Evolutionary conservation across 2,113 vertebrate genomes (phyloP).

Genomic region (Bujurquina vittata): DNA sequence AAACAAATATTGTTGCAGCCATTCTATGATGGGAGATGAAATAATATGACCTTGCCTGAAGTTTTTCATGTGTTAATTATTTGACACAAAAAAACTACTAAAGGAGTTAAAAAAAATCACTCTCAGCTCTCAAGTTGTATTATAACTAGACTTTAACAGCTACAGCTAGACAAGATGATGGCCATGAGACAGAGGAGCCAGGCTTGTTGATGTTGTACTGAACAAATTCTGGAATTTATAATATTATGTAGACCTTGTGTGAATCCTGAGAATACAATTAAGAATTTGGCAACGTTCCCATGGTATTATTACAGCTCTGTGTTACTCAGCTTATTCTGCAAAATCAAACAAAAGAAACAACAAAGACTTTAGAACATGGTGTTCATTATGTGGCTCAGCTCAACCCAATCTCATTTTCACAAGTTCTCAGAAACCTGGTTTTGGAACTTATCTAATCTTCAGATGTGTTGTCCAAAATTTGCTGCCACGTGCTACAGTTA

Average conservation of each 20-base stretch:
- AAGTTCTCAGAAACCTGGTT: not conserved
- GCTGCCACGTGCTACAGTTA: too few relatives aligned
- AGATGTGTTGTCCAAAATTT: too few relatives aligned
- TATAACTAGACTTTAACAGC: not conserved
- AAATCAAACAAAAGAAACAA: not conserved
- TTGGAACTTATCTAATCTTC: not conserved
- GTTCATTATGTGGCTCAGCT: not conserved
- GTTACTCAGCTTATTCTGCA: not conserved
- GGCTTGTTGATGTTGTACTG: not conserved
- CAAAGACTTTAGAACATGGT: not conserved
- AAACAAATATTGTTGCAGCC: not conserved
- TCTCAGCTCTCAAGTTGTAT: not conserved
- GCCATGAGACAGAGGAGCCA: not conserved
- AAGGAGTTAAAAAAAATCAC: not conserved
- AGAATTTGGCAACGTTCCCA: not conserved
- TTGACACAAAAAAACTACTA: not conserved
- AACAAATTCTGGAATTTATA: not conserved
- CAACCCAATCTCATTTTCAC: too few relatives aligned
- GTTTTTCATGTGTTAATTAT: not conserved
- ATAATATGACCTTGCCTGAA: not conserved
- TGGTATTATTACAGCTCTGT: not conserved
- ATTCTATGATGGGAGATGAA: not conserved
- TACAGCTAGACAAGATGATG: not conserved
- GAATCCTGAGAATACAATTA: not conserved
- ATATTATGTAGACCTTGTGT: not conserved